phyloP scores from a whole-genome alignment of 2,113 vertebrate species.

The Tyrannus savana region DNA sequence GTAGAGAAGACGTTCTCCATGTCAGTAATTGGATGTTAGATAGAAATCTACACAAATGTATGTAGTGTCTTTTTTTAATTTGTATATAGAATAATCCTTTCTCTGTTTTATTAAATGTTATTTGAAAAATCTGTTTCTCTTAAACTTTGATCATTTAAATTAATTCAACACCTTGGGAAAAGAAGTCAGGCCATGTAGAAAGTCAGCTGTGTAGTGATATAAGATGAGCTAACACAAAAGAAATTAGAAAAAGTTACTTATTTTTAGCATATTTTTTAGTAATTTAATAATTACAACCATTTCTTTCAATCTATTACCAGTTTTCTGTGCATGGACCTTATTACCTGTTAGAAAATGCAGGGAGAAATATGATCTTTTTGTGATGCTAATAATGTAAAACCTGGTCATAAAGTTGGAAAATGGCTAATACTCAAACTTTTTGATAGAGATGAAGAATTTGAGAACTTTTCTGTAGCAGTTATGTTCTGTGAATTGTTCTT shows the following conservation, averaged over 20 bases:
- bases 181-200: not conserved
- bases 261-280: not conserved
- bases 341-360: not conserved
- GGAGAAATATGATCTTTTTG: not conserved
- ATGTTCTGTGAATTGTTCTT: not conserved
- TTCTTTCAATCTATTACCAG: not conserved
- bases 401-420: not conserved
- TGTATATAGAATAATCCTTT: not conserved
- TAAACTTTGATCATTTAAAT: not conserved
- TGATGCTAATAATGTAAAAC: not conserved
- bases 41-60: not conserved
- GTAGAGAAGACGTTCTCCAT: not conserved
- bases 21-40: not conserved
- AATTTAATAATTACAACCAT: not conserved
- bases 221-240: not conserved
- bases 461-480: not conserved
- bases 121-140: not conserved
- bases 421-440: not conserved
- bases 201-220: rapidly evolving
- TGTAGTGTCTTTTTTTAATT: not conserved
- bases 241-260: not conserved
- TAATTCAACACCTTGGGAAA: not conserved
- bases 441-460: not conserved
- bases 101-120: not conserved
- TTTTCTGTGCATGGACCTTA: not conserved